These are phyloP conservation scores for Sebastes iracundus DNA, from an alignment of 2,797 vertebrate genomes.

Conservation along the genomic window DNA sequence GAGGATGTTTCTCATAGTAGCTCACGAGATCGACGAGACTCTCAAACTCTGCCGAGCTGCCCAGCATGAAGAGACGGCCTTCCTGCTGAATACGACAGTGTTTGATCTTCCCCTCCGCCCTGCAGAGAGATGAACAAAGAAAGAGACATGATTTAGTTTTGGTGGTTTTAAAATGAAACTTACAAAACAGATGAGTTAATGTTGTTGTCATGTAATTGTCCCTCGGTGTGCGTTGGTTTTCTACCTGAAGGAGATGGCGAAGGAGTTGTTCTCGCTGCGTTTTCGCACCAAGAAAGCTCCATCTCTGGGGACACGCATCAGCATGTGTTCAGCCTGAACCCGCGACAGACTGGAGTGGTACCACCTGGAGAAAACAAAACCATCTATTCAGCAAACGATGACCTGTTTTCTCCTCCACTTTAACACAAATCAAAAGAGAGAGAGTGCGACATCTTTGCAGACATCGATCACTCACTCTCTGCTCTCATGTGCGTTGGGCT, in stretches of 20 bases:
- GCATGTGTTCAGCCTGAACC: conserved; percentile 94
- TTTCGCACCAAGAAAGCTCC: conserved; percentile 96
- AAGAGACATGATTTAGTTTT: not conserved
- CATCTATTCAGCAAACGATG: not conserved
- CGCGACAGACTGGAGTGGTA: conserved; percentile 93
- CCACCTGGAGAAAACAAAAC: conserved; percentile 84
- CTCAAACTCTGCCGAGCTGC: conserved; percentile 93
- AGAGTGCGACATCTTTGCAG: not conserved
- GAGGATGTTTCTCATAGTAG: conserved; percentile 94
- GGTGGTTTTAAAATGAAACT: not conserved
- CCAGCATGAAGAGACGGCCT: conserved; percentile 91
- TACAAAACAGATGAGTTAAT: not conserved
- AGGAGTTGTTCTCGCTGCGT: conserved; percentile 92
- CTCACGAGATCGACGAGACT: conserved; percentile 95
- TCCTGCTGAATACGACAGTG: conserved; percentile 97
- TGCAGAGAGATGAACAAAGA: conserved; percentile 28
- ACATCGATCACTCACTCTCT: conserved; percentile 87
- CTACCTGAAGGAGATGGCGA: conserved; percentile 96
- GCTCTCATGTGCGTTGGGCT: conserved; percentile 97
- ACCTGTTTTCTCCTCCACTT: not conserved
- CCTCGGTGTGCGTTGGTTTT: not conserved
- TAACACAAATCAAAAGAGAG: not conserved
- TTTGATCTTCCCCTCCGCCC: conserved; percentile 98
- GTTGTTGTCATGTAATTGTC: accelerated
- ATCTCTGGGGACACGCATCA: conserved; percentile 95